Base-by-base conservation (phyloP, 2,888 invertebrate species). In the Leucoptera coffeella region DNA sequence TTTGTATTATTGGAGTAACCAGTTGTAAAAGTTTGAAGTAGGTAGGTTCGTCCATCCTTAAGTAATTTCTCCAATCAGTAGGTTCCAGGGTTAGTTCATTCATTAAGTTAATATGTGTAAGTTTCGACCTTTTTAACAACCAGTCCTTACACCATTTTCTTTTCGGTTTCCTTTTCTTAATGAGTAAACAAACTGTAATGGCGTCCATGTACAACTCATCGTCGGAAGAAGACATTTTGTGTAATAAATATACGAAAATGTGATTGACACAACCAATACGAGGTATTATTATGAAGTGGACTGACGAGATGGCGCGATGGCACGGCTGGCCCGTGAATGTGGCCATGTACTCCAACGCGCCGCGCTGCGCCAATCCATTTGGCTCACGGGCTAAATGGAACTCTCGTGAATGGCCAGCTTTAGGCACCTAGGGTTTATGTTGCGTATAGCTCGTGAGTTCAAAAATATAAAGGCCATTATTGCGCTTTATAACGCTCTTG, bases 21-120 rank as follows among this genome's bases (percentile, higher is more conserved):
- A 22, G 11, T 3, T 11, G 7, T 12, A 22, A 12, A 11, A 22
- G 12, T 22, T 23, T 26, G 15, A 25, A 15, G 32, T 34, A 40
- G n/a, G 32, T 34, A 19, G 30, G 28, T 23, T 29, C 29, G 26
- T 36, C 35, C 40, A 38, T 40, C 26, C 38, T 25, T 14, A 37
- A 27, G 29, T 36, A 40, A 29, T 40, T 39, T 14, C 14, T 23
- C 32, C 34, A 40, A 27, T 36, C 34, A 25, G 9, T 29, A 2
- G 39, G 37, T 29, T 40, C 31, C 9, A 17, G 9, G 6, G 17
- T 7, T 12, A 23, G 23, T 17, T 17, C 17, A 17, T 6, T 7
- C 17, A 17, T 7, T 17, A 17, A 17, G 17, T 17, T 17, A 17
- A 9, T 17, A 17, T 17, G 17, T 25, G 25, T 29, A 25, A 25